Conservation (phyloP, 2,888 invertebrate genomes). For the Amblyteles armatorius region DNA sequence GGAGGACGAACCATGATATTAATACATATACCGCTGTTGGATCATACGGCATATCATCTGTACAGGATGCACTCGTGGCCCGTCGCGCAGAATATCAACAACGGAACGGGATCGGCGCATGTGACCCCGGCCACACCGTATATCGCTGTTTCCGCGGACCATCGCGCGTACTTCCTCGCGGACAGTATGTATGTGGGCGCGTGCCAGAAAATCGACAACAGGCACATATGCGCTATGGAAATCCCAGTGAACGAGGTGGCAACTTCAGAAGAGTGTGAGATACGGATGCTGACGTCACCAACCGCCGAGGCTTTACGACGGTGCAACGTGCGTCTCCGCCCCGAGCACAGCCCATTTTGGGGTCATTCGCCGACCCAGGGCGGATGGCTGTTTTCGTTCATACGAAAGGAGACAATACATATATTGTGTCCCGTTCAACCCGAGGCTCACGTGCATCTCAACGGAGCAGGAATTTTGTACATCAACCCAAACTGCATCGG, state of each 20-base stretch:
- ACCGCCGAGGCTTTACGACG: background rate
- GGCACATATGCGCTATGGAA: background rate
- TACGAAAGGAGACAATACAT: background rate
- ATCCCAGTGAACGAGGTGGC: background rate
- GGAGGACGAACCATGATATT: background rate
- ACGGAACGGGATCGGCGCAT: background rate
- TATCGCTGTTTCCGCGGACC: background rate
- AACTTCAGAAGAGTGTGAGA: background rate
- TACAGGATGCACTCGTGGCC: conserved; percentile 13
- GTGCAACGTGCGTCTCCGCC: background rate
- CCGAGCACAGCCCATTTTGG: background rate
- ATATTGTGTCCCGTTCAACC: background rate
- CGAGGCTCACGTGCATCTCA: background rate
- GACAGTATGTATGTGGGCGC: background rate
- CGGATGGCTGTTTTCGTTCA: background rate
- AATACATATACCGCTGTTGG: conserved; percentile 10
- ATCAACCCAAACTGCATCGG: conserved; percentile 8
- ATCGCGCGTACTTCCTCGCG: background rate
- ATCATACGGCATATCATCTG: background rate
- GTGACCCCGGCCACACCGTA: background rate
- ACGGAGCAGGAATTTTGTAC: background rate
- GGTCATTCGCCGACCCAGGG: background rate
- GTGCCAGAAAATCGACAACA: background rate
- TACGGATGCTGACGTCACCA: conserved; percentile 10
- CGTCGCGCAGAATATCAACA: background rate